Percentiles rank a stretch among this genome's conserved stretches.
Conservation (phyloP, 92 coral and sea anemone genomes). For the Actinernus sp. region DNA sequence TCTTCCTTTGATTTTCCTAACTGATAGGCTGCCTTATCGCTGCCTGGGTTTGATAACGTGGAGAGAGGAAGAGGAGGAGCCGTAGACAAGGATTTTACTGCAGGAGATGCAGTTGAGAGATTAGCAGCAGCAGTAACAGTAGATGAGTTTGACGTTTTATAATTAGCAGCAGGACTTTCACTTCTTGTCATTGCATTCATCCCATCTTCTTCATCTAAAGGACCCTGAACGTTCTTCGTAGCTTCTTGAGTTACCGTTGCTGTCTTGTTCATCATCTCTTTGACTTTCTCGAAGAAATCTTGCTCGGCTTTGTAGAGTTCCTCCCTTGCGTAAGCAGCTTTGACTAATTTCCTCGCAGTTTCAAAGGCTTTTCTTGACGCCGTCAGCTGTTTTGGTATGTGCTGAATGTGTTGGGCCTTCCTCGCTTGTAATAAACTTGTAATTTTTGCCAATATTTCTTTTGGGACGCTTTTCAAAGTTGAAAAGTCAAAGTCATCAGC, state of each 20-base stretch:
- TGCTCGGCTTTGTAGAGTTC: constrained; percentile 82
- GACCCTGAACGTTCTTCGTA: not conserved
- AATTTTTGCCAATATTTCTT: constrained; percentile 21
- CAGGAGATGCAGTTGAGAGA: too few species aligned
- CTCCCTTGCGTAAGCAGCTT: constrained; percentile 87
- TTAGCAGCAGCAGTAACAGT: not conserved
- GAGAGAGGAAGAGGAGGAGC: constrained; percentile 16
- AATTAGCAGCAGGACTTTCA: not conserved
- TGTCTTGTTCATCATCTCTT: constrained; percentile 83
- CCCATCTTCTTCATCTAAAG: constrained; percentile 5
- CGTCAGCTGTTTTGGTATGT: constrained; percentile 61
- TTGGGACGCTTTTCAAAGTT: constrained; percentile 22
- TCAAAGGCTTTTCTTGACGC: constrained; percentile 86
- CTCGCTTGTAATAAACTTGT: constrained; percentile 4
- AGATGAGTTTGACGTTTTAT: not conserved
- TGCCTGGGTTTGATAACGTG: constrained; percentile 7
- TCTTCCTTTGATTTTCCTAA: not conserved
- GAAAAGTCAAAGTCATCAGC: constrained; percentile 7
- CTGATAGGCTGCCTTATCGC: not conserved
- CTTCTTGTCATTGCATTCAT: too few species aligned
- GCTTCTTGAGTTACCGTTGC: constrained; percentile 9
- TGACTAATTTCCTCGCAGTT: constrained; percentile 80
- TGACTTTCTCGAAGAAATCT: constrained; percentile 79
- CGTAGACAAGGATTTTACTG: not conserved
- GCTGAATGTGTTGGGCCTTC: not conserved